Conservation (phyloP, 2,113 vertebrate species). For the Solea senegalensis region DNA sequence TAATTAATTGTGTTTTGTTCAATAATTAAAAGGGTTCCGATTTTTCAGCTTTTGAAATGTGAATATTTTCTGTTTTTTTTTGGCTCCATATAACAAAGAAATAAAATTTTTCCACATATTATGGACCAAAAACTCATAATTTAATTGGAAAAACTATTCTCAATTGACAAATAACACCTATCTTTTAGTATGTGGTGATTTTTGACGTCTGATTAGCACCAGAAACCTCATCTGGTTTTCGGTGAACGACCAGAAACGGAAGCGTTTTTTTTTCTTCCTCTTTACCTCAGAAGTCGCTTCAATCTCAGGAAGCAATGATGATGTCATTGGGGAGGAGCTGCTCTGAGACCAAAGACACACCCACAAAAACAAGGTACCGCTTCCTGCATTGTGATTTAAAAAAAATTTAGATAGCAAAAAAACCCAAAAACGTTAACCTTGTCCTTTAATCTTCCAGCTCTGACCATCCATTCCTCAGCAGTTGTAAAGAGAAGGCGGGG, state of each 20-base stretch:
- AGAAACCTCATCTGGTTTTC: neutral
- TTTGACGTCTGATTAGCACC: too few relatives aligned
- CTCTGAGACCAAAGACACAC: slow-evolving; percentile 64
- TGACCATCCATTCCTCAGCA: slow-evolving; percentile 46
- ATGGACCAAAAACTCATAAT: too few relatives aligned
- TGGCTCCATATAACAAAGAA: too few relatives aligned
- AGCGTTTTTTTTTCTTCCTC: slow-evolving; percentile 6
- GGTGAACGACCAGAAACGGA: neutral
- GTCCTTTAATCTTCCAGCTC: slow-evolving; percentile 26
- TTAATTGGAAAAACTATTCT: too few relatives aligned
- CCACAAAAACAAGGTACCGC: slow-evolving; percentile 17
- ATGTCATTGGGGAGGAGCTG: slow-evolving; percentile 75
- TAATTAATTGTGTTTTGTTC: too few relatives aligned
- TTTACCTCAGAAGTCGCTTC: slow-evolving; percentile 76
- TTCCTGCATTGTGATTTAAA: neutral
- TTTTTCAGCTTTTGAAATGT: too few relatives aligned
- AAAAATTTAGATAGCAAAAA: neutral
- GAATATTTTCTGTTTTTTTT: too few relatives aligned
- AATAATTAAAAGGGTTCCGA: too few relatives aligned
- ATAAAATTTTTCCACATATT: too few relatives aligned
- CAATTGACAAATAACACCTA: too few relatives aligned
- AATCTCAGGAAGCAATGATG: slow-evolving; percentile 83
- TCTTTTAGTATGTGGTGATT: too few relatives aligned
- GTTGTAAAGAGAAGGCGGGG: slow-evolving; percentile 22
- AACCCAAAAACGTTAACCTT: neutral